Evolutionary conservation across 1,140 invertebrate species (phyloP).

Genomic region (Platyura marginata): DNA sequence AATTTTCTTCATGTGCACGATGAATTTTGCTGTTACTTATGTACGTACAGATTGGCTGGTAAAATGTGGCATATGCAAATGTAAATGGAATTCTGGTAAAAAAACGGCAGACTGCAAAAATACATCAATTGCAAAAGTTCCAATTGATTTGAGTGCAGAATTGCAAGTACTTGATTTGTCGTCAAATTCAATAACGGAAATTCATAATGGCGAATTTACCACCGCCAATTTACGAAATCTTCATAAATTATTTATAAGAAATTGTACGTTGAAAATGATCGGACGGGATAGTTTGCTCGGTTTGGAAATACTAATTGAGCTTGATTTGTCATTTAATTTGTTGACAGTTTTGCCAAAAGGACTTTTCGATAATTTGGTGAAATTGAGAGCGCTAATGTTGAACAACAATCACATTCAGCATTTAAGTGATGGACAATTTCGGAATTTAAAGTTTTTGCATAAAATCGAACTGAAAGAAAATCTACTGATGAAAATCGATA

Average conservation of each 20-base stretch:
- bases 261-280: conserved; percentile 45
- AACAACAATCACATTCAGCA: conserved; percentile 49
- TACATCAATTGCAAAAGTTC: conserved; percentile 41
- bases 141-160: conserved; percentile 43
- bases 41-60: conserved; percentile 28
- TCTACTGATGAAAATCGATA: conserved; percentile 41
- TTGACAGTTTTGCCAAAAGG: conserved; percentile 43
- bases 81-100: conserved; percentile 59
- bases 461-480: conserved; percentile 59
- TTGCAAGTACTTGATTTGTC: conserved; percentile 60
- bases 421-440: conserved; percentile 50
- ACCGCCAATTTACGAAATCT: conserved; percentile 49
- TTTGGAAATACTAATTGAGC: conserved; percentile 58
- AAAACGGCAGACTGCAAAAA: conserved; percentile 59
- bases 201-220: conserved; percentile 45
- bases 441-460: conserved; percentile 51
- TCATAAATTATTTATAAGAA: conserved; percentile 52
- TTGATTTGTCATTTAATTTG: conserved; percentile 62
- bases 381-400: conserved; percentile 45
- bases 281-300: conserved; percentile 49
- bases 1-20: not conserved
- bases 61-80: conserved; percentile 40
- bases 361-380: conserved; percentile 47
- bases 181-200: conserved; percentile 40
- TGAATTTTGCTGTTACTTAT: not conserved